phyloP scores from a whole-genome alignment of 2,797 vertebrate genomes.

The Channa striata region DNA sequence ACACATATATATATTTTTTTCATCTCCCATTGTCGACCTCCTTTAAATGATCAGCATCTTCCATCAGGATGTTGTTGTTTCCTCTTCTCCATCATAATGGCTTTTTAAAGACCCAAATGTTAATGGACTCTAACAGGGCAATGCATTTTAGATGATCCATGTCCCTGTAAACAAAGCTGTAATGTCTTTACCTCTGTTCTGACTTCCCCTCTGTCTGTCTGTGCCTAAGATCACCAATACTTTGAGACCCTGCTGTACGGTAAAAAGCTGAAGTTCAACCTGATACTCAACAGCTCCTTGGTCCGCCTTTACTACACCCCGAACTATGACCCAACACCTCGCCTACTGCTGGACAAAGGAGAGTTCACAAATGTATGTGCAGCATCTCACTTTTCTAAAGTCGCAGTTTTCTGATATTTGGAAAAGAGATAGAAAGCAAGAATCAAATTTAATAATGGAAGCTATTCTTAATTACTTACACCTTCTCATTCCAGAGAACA shows the following conservation, averaged over 20 bases:
- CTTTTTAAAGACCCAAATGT: constrained; percentile 59
- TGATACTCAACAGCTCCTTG: constrained; percentile 80
- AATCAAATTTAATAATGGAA: not conserved
- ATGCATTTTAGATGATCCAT: constrained; percentile 56
- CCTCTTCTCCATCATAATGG: constrained; percentile 46
- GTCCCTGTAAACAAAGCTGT: constrained; percentile 29
- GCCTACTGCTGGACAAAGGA: constrained; percentile 79
- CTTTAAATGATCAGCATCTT: constrained; percentile 21
- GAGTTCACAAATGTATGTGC: constrained; percentile 72
- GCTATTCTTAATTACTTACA: no score
- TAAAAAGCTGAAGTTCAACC: constrained; percentile 80
- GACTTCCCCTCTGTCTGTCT: constrained; percentile 27
- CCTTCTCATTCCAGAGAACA: no score
- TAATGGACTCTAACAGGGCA: constrained; percentile 60
- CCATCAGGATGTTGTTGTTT: constrained; percentile 44
- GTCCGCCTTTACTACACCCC: constrained; percentile 75
- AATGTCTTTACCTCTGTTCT: constrained; percentile 40
- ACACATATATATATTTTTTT: not conserved
- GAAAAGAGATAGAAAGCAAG: not conserved
- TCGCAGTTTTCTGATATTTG: not conserved
- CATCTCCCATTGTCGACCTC: constrained; percentile 2
- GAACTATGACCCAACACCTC: constrained; percentile 13
- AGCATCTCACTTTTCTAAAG: constrained; percentile 1
- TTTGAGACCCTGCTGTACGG: constrained; percentile 65
- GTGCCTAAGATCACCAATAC: constrained; percentile 72